phyloP scores from a whole-genome alignment of 2,113 vertebrate genomes.

The Empidonax alnorum region DNA sequence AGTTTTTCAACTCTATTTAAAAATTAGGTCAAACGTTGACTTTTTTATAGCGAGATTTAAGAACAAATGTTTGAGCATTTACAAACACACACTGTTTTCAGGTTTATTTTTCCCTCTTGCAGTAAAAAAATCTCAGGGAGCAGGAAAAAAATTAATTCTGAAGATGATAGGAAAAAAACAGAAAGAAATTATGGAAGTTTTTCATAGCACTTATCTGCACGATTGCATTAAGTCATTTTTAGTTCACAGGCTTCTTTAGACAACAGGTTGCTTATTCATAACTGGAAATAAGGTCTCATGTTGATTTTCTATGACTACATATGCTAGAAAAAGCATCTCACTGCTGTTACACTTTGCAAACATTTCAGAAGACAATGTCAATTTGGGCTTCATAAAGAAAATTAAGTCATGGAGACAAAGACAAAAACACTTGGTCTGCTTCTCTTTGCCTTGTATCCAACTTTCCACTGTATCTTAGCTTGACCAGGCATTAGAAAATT shows the following conservation, averaged over 20 bases:
- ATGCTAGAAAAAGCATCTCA: background rate
- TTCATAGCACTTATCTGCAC: background rate
- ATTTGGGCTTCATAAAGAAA: background rate
- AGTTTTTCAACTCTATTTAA: background rate
- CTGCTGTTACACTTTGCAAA: background rate
- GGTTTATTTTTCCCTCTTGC: background rate
- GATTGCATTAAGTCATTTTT: background rate
- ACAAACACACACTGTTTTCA: background rate
- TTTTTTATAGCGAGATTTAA: background rate
- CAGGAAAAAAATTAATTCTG: background rate
- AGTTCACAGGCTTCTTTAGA: background rate
- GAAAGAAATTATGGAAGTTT: background rate
- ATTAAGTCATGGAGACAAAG: background rate
- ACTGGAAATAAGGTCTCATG: background rate
- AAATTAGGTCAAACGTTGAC: background rate
- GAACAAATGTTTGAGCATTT: background rate
- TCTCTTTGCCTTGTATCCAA: background rate
- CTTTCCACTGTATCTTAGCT: background rate
- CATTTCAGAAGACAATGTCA: background rate
- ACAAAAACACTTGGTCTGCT: background rate
- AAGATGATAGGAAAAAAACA: background rate
- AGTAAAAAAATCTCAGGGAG: background rate
- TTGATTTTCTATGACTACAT: background rate
- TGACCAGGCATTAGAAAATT: background rate
- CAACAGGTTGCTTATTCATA: background rate